phyloP scores from a whole-genome alignment of 2,113 vertebrate genomes.

The Willisornis vidua region DNA sequence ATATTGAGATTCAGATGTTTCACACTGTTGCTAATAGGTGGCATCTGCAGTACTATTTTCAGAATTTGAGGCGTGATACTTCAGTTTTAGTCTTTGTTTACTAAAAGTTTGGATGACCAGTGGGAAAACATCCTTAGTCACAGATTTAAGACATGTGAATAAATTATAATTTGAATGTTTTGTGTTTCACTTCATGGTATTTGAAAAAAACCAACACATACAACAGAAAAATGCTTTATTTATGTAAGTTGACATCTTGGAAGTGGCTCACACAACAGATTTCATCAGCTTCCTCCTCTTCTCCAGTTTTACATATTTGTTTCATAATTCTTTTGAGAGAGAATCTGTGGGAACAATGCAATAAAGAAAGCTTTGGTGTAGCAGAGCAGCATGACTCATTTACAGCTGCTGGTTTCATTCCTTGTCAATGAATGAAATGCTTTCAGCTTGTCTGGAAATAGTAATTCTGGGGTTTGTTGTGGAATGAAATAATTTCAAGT shows the following conservation, averaged over 20 bases:
- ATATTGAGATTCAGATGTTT: not conserved
- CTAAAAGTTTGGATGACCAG: not conserved
- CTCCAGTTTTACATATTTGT: conserved; percentile 25
- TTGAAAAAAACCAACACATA: not conserved
- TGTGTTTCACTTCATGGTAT: not conserved
- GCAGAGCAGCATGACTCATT: conserved; percentile 45
- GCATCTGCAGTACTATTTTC: not conserved
- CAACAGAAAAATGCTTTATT: not conserved
- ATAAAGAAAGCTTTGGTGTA: conserved; percentile 4
- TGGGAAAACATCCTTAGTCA: not conserved
- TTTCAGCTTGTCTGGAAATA: conserved; percentile 28
- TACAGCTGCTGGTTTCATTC: conserved; percentile 56
- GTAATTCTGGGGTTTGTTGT: not conserved
- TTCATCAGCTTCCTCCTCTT: conserved; percentile 21
- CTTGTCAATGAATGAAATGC: conserved; percentile 25
- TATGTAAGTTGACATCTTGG: not conserved
- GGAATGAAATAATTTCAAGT: not conserved
- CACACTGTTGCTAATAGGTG: not conserved
- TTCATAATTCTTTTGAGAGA: not conserved
- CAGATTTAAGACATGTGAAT: not conserved
- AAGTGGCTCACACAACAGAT: conserved; percentile 9
- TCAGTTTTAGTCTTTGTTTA: not conserved
- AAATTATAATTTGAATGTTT: not conserved
- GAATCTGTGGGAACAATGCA: conserved; percentile 29
- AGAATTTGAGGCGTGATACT: not conserved